Percentiles rank a stretch among this genome's conserved stretches.
These are phyloP conservation scores for Cataglyphis hispanica DNA, from an alignment of 1,140 invertebrate genomes.

Conservation along the genomic window DNA sequence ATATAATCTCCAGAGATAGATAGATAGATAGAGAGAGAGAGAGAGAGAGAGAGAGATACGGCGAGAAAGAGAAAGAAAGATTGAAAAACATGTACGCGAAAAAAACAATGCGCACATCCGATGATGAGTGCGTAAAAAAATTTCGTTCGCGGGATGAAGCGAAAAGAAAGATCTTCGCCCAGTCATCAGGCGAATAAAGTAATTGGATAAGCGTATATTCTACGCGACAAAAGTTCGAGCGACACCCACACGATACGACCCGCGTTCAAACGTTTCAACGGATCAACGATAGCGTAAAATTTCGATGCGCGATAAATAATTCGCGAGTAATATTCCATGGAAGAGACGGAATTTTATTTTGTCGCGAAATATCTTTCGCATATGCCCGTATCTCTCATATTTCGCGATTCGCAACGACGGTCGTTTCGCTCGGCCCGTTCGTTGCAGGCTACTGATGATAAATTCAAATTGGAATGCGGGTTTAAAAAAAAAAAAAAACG, in stretches of 20 bases:
- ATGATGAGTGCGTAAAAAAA: too few relatives aligned
- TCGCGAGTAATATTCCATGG: slow-evolving; percentile 48
- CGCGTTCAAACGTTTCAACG: slow-evolving; percentile 48
- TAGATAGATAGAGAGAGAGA: not conserved
- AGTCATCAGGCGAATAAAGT: slow-evolving; percentile 26
- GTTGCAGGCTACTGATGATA: not conserved
- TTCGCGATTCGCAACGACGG: not conserved
- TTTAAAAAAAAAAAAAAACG: not conserved
- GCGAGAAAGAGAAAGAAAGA: not conserved
- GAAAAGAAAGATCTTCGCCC: not conserved
- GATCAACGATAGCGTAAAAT: slow-evolving; percentile 31
- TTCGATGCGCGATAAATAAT: slow-evolving; percentile 53
- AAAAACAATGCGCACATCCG: too few relatives aligned
- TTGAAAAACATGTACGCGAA: not conserved
- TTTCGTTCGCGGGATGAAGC: too few relatives aligned
- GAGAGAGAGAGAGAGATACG: not conserved
- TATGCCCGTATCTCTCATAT: not conserved
- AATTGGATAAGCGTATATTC: slow-evolving; percentile 58
- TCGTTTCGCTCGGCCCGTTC: not conserved
- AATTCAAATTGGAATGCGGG: slow-evolving; percentile 15
- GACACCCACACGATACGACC: slow-evolving; percentile 22
- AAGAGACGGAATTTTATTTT: slow-evolving; percentile 36
- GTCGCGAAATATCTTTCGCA: slow-evolving; percentile 33
- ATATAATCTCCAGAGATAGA: slow-evolving; percentile 2
- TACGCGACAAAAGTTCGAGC: not conserved